Evolutionary conservation across 2,888 invertebrate genomes (phyloP), one percentile per base, ranked within the genome.

Genomic region (Hyalella azteca): DNA sequence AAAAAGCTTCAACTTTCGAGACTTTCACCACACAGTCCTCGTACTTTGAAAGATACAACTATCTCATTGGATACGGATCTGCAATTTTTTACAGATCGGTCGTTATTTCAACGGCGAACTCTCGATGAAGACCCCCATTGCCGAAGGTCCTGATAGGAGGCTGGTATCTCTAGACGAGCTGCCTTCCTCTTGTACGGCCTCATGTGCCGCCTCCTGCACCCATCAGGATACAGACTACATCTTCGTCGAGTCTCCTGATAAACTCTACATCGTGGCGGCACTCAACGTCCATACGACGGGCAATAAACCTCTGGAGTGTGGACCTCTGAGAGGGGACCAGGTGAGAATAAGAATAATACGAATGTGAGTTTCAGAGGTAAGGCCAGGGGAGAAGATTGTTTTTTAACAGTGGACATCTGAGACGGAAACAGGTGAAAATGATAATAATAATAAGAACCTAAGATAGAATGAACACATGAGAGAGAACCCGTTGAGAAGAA

Each of bases 221-320:
- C 77, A 77, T 36, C 80, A 79, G 29, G 78, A 78, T 39, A 50
- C 80, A 11, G 81, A 81, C 45, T 81, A 81, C 50, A 50, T 81
- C 41, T 79, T 83, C 49, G 26, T 83, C 5, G 81, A 81, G 49
- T 83, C 83, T 9, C 81, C 83, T 7, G 81, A 83, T 22, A 78
- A 83, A 11, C 41, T 89, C 4, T 88, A 88, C 81, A 78, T 89
- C 36, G 87, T 87, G 1, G 88, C 87, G 19, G 85, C 88, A n/a
- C 87, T 88, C n/a, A 87, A 87, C 81, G 86, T 89, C n/a, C 89
- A 89, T 80, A 81, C 86, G 45, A 83, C 86, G 3, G 85, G 87
- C 9, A 84, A 86, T 29, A 85, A 85, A 32, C 87, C 87, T 11
- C 83, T 87, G 5, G 86, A 86, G 45, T 87, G 87, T 78, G 86